Percentiles rank a stretch among this genome's conserved stretches.
Evolutionary conservation across 2,888 invertebrate genomes (phyloP).

Genomic region (Petrolisthes cinctipes): DNA sequence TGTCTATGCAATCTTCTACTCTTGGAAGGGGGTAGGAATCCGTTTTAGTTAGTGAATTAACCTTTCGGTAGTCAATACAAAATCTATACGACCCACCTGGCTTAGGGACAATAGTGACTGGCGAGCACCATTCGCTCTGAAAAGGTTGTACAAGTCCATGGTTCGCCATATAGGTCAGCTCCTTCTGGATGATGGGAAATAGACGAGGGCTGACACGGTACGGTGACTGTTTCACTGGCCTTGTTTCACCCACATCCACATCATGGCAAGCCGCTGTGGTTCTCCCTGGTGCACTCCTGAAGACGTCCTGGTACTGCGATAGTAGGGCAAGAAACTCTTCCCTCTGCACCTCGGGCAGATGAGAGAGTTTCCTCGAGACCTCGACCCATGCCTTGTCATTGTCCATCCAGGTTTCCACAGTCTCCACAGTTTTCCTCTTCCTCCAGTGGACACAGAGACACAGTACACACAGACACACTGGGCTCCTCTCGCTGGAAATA

Average conservation of each 20-base stretch:
- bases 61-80: neutral
- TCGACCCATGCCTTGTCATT: neutral
- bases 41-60: neutral
- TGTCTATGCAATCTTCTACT: neutral
- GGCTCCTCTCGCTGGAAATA: constrained; percentile 5
- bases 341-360: neutral
- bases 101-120: neutral
- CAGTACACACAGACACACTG: neutral
- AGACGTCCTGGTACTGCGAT: neutral
- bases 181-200: neutral
- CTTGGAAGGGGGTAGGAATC: neutral
- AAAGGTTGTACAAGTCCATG: neutral
- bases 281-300: neutral
- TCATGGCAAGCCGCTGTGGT: neutral
- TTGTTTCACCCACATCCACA: neutral
- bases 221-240: neutral
- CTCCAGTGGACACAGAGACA: neutral
- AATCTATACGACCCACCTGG: neutral
- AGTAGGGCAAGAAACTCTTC: neutral
- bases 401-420: neutral
- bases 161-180: neutral
- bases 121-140: neutral
- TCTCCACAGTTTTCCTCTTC: neutral
- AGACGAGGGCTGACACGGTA: neutral
- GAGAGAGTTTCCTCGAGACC: neutral